Evolutionary conservation across 2,888 invertebrate genomes (phyloP).

Genomic region (Parnassius mnemosyne): DNA sequence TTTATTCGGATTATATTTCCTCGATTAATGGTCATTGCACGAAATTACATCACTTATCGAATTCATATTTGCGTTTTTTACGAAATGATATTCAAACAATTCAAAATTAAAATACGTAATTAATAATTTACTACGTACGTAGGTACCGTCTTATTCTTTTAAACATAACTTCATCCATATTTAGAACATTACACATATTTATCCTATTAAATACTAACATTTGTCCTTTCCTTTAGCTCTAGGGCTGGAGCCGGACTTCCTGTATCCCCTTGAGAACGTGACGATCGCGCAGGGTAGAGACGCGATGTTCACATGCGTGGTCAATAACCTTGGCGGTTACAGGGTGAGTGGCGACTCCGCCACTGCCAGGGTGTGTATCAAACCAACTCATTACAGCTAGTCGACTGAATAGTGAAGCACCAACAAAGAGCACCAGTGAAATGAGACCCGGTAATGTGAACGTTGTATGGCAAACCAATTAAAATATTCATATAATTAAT

Average conservation of each 20-base stretch:
- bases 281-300: slow-evolving; percentile 91
- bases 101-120: slow-evolving; percentile 16
- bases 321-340: slow-evolving; percentile 91
- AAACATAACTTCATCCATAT: neutral
- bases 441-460: slow-evolving; percentile 67
- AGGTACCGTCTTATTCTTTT: neutral
- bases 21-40: slow-evolving; percentile 25
- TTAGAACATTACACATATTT: too few relatives aligned
- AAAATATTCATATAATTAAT: neutral
- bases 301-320: slow-evolving; percentile 91
- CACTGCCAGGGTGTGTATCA: slow-evolving; percentile 92
- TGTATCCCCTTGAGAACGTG: slow-evolving; percentile 89
- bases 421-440: slow-evolving; percentile 60
- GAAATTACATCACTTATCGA: slow-evolving; percentile 22
- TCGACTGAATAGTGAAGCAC: slow-evolving; percentile 69
- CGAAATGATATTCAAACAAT: slow-evolving; percentile 12
- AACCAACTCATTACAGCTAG: slow-evolving; percentile 71
- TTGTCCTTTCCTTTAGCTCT: slow-evolving; percentile 80
- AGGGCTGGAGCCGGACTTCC: slow-evolving; percentile 90
- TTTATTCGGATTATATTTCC: slow-evolving; percentile 25
- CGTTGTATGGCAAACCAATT: slow-evolving; percentile 10
- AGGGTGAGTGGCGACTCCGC: slow-evolving; percentile 95
- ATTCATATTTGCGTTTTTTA: slow-evolving; percentile 20
- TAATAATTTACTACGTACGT: slow-evolving; percentile 7
- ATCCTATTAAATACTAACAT: neutral